Percentiles rank a stretch among this genome's conserved stretches.
phyloP scores from a whole-genome alignment of 2,113 vertebrate genomes.

The Chloebia gouldiae region DNA sequence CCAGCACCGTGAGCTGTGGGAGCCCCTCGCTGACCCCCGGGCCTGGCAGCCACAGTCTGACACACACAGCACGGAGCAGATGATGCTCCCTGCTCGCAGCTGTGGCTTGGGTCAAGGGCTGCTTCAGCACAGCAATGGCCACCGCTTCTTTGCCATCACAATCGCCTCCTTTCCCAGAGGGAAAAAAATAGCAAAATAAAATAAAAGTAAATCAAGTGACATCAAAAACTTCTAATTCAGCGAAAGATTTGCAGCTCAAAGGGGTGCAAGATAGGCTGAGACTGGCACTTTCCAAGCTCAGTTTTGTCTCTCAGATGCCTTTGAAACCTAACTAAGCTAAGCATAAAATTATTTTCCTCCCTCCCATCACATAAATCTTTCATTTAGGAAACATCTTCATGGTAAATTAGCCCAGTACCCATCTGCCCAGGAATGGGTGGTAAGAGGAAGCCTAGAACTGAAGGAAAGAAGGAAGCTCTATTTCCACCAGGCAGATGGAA shows the following conservation, averaged over 20 bases:
- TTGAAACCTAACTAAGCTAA: background rate
- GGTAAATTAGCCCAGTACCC: background rate
- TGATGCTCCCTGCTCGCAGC: fast-evolving
- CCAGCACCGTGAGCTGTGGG: background rate
- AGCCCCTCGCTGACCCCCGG: background rate
- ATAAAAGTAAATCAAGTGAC: fast-evolving
- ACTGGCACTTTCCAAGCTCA: background rate
- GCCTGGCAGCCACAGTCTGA: background rate
- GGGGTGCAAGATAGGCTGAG: background rate
- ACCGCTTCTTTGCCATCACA: background rate
- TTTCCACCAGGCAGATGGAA: background rate
- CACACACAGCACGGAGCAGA: background rate
- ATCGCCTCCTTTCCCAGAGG: background rate
- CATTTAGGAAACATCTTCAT: background rate
- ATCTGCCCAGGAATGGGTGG: fast-evolving
- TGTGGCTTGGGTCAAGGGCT: fast-evolving
- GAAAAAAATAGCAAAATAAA: no score
- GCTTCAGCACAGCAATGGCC: fast-evolving
- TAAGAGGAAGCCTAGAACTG: background rate
- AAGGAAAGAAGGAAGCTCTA: background rate
- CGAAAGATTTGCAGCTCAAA: background rate
- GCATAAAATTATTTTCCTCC: background rate
- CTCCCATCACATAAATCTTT: background rate
- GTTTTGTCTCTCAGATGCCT: no score
- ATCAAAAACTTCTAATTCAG: background rate